phyloP scores from a whole-genome alignment of 1,140 invertebrate genomes.

The Nasonia longicornis region DNA sequence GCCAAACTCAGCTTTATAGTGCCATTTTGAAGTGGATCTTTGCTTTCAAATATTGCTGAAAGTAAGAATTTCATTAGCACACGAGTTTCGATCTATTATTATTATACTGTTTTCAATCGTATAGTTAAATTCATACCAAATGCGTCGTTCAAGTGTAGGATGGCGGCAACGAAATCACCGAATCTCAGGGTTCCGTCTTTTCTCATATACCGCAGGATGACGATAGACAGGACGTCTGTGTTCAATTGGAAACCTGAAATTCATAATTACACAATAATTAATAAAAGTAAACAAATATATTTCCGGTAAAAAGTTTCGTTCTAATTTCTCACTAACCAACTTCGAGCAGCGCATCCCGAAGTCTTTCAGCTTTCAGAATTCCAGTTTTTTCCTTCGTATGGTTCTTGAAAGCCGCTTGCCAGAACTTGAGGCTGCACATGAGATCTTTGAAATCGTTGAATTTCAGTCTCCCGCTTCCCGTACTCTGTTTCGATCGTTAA shows the following conservation, averaged over 20 bases:
- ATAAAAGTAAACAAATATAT: constrained; percentile 21
- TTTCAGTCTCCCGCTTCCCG: constrained; percentile 84
- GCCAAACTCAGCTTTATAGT: constrained; percentile 83
- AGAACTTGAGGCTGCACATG: constrained; percentile 91
- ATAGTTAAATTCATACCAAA: constrained; percentile 77
- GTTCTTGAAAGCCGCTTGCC: constrained; percentile 91
- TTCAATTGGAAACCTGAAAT: constrained; percentile 83
- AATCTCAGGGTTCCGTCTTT: constrained; percentile 94
- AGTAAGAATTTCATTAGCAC: constrained; percentile 18
- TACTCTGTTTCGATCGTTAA: constrained; percentile 71
- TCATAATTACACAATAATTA: constrained; percentile 16
- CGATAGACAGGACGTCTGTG: constrained; percentile 83
- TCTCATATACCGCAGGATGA: constrained; percentile 90
- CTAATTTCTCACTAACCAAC: constrained; percentile 72
- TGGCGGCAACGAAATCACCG: constrained; percentile 91
- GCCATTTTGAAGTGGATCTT: constrained; percentile 86
- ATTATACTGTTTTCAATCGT: background rate
- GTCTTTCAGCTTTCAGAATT: constrained; percentile 86
- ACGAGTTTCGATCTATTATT: background rate
- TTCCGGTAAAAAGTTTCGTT: constrained; percentile 25
- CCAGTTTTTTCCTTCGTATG: constrained; percentile 93
- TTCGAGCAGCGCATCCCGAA: constrained; percentile 86
- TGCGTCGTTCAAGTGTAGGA: constrained; percentile 88
- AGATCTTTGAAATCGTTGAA: constrained; percentile 91
- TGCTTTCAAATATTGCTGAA: constrained; percentile 83